Conservation (phyloP, 2,113 vertebrate genomes). For the Microcebus ravelobensis region DNA sequence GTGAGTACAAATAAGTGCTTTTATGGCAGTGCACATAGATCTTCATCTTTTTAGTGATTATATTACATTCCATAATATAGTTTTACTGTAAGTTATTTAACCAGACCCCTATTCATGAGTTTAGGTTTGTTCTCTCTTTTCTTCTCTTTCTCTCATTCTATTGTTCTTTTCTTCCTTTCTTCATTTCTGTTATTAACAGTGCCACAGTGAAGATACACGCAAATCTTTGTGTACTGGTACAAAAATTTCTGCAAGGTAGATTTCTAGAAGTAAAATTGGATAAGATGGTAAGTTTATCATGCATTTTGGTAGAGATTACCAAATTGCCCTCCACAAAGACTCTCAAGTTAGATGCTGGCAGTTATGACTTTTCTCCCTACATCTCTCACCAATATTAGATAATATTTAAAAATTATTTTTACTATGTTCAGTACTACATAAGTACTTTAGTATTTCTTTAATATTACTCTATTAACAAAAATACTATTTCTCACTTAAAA, state of each 20-base stretch:
- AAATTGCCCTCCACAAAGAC: not conserved
- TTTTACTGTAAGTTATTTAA: conserved; percentile 26
- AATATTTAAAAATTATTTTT: not conserved
- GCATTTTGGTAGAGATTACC: conserved; percentile 6
- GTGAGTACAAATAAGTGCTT: not conserved
- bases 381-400: not conserved
- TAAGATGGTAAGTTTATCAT: not conserved
- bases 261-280: conserved; percentile 41
- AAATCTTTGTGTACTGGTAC: not conserved
- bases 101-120: not conserved
- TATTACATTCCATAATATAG: not conserved
- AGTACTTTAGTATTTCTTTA: conserved; percentile 36
- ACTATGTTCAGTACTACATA: not conserved
- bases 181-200: not conserved
- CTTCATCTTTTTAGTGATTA: conserved; percentile 12
- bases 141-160: not conserved
- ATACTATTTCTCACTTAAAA: not conserved
- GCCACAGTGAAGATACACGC: not conserved
- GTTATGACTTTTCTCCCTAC: not conserved
- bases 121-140: not conserved
- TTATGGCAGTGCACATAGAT: not conserved
- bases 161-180: not conserved
- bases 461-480: conserved; percentile 29
- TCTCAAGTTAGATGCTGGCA: not conserved
- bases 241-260: not conserved